Conservation (phyloP, 1,140 invertebrate genomes). For the Formica selysi region DNA sequence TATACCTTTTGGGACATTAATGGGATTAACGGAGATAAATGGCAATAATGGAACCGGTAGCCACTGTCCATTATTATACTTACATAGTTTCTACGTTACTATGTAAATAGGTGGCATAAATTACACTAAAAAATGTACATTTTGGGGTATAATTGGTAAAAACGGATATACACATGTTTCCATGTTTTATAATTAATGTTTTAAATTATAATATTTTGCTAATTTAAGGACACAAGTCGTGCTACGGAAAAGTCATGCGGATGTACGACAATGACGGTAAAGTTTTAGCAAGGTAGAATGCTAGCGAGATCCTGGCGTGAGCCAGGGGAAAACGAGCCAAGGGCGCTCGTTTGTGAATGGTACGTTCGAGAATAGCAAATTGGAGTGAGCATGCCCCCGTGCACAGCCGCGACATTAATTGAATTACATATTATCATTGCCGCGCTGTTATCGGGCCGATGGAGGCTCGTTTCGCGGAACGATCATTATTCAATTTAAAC, state of each 20-base stretch:
- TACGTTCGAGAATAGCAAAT: constrained; percentile 54
- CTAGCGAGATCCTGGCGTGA: constrained; percentile 26
- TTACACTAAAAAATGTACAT: constrained; percentile 55
- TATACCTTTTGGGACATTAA: constrained; percentile 52
- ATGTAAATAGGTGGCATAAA: constrained; percentile 50
- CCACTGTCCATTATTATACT: constrained; percentile 23
- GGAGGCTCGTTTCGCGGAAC: constrained; percentile 73
- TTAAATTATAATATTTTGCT: neutral
- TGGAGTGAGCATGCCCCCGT: constrained; percentile 57
- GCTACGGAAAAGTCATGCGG: neutral
- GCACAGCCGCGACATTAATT: constrained; percentile 71
- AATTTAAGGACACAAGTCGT: neutral
- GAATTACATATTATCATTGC: constrained; percentile 78
- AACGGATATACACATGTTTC: neutral
- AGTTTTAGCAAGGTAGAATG: neutral
- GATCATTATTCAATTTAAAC: constrained; percentile 79
- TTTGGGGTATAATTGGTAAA: constrained; percentile 39
- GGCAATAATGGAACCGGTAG: constrained; percentile 47
- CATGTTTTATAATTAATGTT: neutral
- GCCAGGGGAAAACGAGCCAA: neutral
- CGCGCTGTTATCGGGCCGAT: constrained; percentile 72
- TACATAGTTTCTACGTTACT: constrained; percentile 34
- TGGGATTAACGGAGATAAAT: constrained; percentile 47
- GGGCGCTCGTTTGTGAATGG: no score
- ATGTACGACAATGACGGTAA: neutral